Conservation (phyloP, 64 coral and sea anemone species). For the Actinia tenebrosa region DNA sequence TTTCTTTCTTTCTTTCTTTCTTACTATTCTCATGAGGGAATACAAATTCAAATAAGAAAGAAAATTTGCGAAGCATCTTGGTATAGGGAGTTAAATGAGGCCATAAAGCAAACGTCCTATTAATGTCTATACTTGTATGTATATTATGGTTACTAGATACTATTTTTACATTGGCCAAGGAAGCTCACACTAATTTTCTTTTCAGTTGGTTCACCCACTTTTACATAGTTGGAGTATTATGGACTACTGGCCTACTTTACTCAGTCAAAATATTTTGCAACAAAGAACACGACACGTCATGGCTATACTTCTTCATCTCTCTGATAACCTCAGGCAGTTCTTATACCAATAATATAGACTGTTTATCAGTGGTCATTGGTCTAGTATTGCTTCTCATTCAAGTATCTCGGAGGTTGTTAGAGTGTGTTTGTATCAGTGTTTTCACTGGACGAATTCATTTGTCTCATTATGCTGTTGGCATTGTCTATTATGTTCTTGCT, state of each 20-base stretch:
- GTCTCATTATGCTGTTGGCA: slow-evolving; percentile 64
- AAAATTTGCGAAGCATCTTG: too few species aligned
- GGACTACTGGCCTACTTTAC: neutral
- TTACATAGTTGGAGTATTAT: slow-evolving; percentile 61
- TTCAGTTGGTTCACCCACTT: slow-evolving; percentile 98
- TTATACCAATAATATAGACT: slow-evolving; percentile 6
- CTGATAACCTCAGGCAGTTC: neutral
- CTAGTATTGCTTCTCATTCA: slow-evolving; percentile 72
- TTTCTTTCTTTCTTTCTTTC: too few species aligned
- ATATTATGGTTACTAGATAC: too few species aligned
- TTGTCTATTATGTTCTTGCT: slow-evolving; percentile 73
- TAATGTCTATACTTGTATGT: too few species aligned
- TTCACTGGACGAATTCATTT: slow-evolving; percentile 92
- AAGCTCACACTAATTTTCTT: neutral
- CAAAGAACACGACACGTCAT: neutral
- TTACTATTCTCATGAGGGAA: too few species aligned
- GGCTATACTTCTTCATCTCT: neutral
- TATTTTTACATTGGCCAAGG: too few species aligned
- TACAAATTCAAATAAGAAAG: too few species aligned
- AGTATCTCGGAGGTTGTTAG: slow-evolving; percentile 68
- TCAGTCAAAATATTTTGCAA: neutral
- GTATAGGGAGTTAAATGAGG: too few species aligned
- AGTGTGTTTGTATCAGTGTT: slow-evolving; percentile 74
- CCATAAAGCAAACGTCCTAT: too few species aligned
- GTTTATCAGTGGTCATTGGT: slow-evolving; percentile 54